Percentiles rank a stretch among this genome's conserved stretches.
Conservation (phyloP, 1,140 invertebrate species). For the Leptinotarsa undecemlineata region DNA sequence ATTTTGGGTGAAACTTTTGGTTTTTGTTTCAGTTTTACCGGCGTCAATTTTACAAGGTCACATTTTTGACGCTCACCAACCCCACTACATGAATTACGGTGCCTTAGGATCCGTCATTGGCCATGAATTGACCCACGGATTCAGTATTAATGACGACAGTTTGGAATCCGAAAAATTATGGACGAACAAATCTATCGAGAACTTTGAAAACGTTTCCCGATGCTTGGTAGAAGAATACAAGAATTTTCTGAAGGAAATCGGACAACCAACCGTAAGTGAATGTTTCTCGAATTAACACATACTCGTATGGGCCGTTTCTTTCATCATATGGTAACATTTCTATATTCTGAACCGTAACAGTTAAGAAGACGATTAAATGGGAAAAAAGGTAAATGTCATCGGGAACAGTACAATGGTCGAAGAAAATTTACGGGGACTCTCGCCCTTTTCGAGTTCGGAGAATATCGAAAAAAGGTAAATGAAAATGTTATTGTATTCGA, state of each 20-base stretch:
- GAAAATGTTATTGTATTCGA: too few species aligned
- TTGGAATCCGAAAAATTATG: constrained; percentile 21
- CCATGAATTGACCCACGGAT: constrained; percentile 72
- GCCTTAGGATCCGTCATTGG: constrained; percentile 72
- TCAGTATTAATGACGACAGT: constrained; percentile 40
- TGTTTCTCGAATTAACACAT: neutral
- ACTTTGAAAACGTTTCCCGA: constrained; percentile 22
- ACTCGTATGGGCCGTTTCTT: too few species aligned
- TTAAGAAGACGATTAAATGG: too few species aligned
- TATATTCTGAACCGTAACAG: too few species aligned
- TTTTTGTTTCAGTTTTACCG: constrained; percentile 70
- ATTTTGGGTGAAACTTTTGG: neutral
- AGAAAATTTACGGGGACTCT: too few species aligned
- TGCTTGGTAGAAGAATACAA: constrained; percentile 42
- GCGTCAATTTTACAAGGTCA: constrained; percentile 88
- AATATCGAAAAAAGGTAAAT: too few species aligned
- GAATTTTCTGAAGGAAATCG: constrained; percentile 20
- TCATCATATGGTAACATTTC: too few species aligned
- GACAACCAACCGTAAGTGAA: constrained; percentile 7
- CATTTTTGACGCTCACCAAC: constrained; percentile 81
- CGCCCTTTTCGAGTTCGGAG: too few species aligned
- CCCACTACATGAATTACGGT: constrained; percentile 84
- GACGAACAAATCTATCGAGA: constrained; percentile 26
- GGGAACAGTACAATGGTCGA: too few species aligned
- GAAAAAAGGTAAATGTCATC: too few species aligned